Evolutionary conservation across 1,140 invertebrate species (phyloP), one percentile per base, ranked within the genome.

Genomic region (Drosophila paulistorum): DNA sequence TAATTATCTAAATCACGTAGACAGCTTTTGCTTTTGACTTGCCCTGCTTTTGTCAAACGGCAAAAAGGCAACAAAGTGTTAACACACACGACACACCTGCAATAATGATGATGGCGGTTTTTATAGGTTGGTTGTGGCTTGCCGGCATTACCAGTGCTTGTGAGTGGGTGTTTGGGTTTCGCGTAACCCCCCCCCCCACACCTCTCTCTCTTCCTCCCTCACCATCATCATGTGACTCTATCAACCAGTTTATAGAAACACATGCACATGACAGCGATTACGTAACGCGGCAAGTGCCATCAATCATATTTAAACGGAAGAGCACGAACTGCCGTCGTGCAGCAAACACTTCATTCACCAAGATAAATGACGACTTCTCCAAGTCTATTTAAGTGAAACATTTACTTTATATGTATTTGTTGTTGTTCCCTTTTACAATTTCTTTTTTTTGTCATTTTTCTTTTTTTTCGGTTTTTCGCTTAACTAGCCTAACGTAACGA

Each of bases 211-310:
- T 26, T 4, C 23, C 3, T 23, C 23, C 3, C 1, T 17, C 17
- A 17, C 17, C 17, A 17, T 17, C 13, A 39, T 39, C 37, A 13
- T 1, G 0, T 39, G 37, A 11, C 7, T 51, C 45, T 23, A 51
- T 51, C 45, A 51, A 23, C 17, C 45, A 30, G 48, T 60, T 66
- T 10, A 59, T 48, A 69, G 71, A 73, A 79, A 70, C 81, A 79
- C 60, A 68, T 79, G 67, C 71, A 65, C 64, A 70, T 71, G 79
- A 75, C 76, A 82, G 76, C 83, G 83, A 87, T 87, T 87, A 87
- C 84, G 84, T 87, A 87, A 87, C 83, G 68, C 83, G 84, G 83
- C 83, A 87, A 81, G 83, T 73, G 68, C 74, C 83, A 87, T 87
- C 83, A 83, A 87, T 87, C 83, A 87, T 87, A 87, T 87, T 86